Conservation (phyloP, 2,888 invertebrate genomes). For the Ectemnius cavifrons region DNA sequence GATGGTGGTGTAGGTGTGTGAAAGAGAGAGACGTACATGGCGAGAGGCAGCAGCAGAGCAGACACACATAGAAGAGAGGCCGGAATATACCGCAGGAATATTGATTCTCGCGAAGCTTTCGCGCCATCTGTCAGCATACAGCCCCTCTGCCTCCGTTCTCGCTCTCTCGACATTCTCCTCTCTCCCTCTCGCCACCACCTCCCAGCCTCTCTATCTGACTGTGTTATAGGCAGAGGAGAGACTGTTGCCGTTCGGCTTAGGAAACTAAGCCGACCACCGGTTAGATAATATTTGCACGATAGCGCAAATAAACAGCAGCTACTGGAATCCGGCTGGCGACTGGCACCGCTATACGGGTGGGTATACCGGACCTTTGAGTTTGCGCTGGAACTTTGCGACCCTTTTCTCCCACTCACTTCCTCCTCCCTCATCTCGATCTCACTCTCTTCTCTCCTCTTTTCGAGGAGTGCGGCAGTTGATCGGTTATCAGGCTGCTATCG, state of each 20-base stretch:
- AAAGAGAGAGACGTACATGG: too few species aligned
- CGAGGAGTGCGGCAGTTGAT: too few species aligned
- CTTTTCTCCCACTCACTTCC: not conserved
- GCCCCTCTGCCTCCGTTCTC: too few species aligned
- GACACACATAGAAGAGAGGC: conserved; percentile 9
- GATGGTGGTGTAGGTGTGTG: too few species aligned
- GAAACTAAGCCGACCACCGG: conserved; percentile 60
- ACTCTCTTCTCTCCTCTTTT: not conserved
- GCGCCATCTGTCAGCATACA: conserved; percentile 69
- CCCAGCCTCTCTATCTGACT: conserved; percentile 64
- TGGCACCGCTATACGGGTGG: too few species aligned
- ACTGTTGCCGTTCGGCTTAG: conserved; percentile 54
- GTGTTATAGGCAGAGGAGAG: not conserved
- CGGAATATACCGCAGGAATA: conserved; percentile 54
- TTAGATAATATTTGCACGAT: conserved; percentile 65
- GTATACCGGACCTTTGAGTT: too few species aligned
- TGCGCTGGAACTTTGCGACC: not conserved
- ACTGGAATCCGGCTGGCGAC: not conserved
- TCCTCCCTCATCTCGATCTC: too few species aligned
- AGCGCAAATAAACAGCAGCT: conserved; percentile 60
- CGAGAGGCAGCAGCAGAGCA: not conserved
- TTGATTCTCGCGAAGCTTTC: conserved; percentile 65
- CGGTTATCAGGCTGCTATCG: too few species aligned
- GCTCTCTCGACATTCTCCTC: too few species aligned
- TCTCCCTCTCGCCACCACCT: too few species aligned